A percentile compares a stretch with the other conserved stretches of the same genome.
Evolutionary conservation across 2,797 vertebrate genomes (phyloP).

Genomic region (Gymnothorax javanicus): DNA sequence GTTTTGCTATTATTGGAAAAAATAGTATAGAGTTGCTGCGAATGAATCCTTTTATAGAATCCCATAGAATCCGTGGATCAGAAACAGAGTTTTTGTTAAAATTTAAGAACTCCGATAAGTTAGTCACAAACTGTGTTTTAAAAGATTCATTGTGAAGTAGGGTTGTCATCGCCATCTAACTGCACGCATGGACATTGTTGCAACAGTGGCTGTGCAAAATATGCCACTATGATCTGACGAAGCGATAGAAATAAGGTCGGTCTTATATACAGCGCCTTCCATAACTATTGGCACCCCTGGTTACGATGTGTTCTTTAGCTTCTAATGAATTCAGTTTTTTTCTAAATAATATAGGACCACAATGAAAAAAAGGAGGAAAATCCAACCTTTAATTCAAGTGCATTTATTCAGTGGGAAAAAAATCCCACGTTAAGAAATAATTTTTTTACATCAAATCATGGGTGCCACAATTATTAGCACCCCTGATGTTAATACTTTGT

Average conservation of each 20-base stretch:
- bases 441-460: too few relatives aligned
- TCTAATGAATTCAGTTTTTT: too few relatives aligned
- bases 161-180: background rate
- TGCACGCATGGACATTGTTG: background rate
- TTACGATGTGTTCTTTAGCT: too few relatives aligned
- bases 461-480: too few relatives aligned
- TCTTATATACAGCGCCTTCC: too few relatives aligned
- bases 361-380: too few relatives aligned
- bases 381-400: too few relatives aligned
- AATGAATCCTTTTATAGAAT: constrained; percentile 6
- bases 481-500: too few relatives aligned
- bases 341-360: too few relatives aligned
- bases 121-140: background rate
- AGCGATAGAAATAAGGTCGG: background rate
- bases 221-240: background rate
- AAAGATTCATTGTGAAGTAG: background rate
- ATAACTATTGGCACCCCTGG: too few relatives aligned
- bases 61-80: background rate
- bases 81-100: constrained; percentile 3
- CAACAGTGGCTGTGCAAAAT: background rate
- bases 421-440: too few relatives aligned
- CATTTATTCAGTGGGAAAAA: too few relatives aligned
- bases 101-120: background rate
- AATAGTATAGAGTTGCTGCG: background rate
- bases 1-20: background rate